Percentiles rank a stretch among this genome's conserved stretches.
These are phyloP conservation scores for Tichodroma muraria DNA, from an alignment of 2,113 vertebrate genomes.

Conservation along the genomic window DNA sequence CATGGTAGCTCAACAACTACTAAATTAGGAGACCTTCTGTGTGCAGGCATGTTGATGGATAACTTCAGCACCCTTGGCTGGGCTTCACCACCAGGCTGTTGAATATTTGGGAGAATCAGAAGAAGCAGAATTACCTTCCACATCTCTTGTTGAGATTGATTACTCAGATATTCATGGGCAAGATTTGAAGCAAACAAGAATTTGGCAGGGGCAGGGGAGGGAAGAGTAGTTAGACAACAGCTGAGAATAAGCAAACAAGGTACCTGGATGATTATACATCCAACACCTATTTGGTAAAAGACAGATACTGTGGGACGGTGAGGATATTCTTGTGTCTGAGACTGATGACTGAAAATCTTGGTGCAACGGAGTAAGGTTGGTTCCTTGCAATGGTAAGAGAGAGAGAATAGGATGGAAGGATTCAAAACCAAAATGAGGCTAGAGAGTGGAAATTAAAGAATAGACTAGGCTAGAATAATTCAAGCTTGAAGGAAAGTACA, in stretches of 20 bases:
- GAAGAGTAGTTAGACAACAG: neutral
- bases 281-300: neutral
- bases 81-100: neutral
- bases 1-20: neutral
- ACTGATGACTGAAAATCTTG: neutral
- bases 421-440: neutral
- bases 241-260: neutral
- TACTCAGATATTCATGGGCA: neutral
- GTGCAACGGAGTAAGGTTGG: neutral
- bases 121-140: neutral
- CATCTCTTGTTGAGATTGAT: neutral
- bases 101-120: neutral
- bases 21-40: neutral
- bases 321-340: neutral
- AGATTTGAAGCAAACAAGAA: neutral
- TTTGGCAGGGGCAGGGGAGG: neutral
- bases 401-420: neutral
- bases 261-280: neutral
- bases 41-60: too few species aligned
- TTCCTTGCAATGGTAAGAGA: neutral
- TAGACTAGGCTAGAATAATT: neutral
- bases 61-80: neutral
- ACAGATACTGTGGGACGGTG: neutral
- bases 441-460: neutral
- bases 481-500: neutral